Evolutionary conservation across 1,140 invertebrate species (phyloP).

Genomic region (Trichogramma pretiosum): DNA sequence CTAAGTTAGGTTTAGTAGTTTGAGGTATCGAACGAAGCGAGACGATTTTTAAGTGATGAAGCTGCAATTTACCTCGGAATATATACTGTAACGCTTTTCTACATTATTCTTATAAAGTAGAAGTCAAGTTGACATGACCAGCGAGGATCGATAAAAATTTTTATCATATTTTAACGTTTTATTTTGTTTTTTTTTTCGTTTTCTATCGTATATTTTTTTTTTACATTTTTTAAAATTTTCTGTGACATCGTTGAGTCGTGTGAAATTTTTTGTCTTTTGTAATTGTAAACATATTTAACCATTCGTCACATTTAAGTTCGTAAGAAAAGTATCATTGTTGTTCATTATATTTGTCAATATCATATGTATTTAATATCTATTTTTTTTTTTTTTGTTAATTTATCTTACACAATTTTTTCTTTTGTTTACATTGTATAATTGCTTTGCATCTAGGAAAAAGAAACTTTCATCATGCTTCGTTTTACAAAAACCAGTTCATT

Average conservation of each 20-base stretch:
- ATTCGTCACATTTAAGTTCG: slow-evolving; percentile 2
- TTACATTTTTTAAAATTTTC: slow-evolving; percentile 1
- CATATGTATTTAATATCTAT: too few relatives aligned
- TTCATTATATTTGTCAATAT: too few relatives aligned
- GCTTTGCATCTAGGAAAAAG: slow-evolving; percentile 13
- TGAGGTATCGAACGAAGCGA: slow-evolving; percentile 33
- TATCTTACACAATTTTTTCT: background rate
- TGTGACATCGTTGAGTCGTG: slow-evolving; percentile 10
- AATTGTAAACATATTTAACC: background rate
- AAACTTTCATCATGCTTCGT: slow-evolving; percentile 19
- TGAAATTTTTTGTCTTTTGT: slow-evolving; percentile 4
- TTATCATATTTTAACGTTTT: slow-evolving; percentile 9
- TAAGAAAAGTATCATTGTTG: slow-evolving; percentile 11
- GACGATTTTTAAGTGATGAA: slow-evolving; percentile 27
- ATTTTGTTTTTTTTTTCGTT: slow-evolving; percentile 11
- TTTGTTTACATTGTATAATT: slow-evolving; percentile 14
- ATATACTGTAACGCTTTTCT: background rate
- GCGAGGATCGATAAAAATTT: slow-evolving; percentile 9
- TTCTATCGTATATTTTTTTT: slow-evolving; percentile 2
- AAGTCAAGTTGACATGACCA: slow-evolving; percentile 7
- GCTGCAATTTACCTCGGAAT: slow-evolving; percentile 13
- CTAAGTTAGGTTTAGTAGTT: too few relatives aligned
- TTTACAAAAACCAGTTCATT: slow-evolving; percentile 15
- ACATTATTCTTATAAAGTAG: slow-evolving; percentile 4
- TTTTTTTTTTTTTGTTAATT: background rate